Evolutionary conservation across 2,888 invertebrate genomes (phyloP), one percentile per base, ranked within the genome.

Genomic region (Dendrolimus houi): DNA sequence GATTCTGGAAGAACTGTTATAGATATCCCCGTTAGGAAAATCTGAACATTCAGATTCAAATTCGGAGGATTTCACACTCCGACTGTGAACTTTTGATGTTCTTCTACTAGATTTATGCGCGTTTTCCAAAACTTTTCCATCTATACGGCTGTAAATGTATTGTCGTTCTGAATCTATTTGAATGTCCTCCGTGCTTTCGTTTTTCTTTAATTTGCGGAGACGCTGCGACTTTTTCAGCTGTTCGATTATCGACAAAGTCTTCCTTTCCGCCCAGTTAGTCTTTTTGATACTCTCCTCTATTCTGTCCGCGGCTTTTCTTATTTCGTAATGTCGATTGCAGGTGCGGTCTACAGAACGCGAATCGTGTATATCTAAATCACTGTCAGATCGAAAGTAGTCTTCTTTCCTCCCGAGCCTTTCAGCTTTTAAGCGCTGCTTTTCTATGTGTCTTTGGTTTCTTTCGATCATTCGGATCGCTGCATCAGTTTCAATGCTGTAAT

Each of bases 21-120:
- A 86, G 59, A 78, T 67, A 55, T 90, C 92, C 56, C 81, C 91
- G 71, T 75, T 89, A 54, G 83, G 91, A 73, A 77, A 92, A 75
- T 81, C 91, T 0, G 92, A 93, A 55, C 92, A 92, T 71, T 96
- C 96, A n/a, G 94, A 95, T 73, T 96, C 95, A 66, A 95, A 94
- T 72, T 96, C 96, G 9, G 95, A 85, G 0, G 95, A 95, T 67
- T 94, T 94, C 0, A 94, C 93, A 73, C 94, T 94, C 55, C 94
- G 81, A 9, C 91, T 87, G 69, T 92, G 91, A 17, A 89, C 60
- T 64, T 85, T 87, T 1, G 91, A 87, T 8, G 87, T 75, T 52
- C 91, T 79, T 58, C 84, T 79, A 64, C 88, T 90, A 9, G 92
- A 90, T 63, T 92, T 92, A 70, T 92, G 92, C 14, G 91, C 90